Evolutionary conservation across 2,113 vertebrate species (phyloP).

Genomic region (Cyprinus carpio): DNA sequence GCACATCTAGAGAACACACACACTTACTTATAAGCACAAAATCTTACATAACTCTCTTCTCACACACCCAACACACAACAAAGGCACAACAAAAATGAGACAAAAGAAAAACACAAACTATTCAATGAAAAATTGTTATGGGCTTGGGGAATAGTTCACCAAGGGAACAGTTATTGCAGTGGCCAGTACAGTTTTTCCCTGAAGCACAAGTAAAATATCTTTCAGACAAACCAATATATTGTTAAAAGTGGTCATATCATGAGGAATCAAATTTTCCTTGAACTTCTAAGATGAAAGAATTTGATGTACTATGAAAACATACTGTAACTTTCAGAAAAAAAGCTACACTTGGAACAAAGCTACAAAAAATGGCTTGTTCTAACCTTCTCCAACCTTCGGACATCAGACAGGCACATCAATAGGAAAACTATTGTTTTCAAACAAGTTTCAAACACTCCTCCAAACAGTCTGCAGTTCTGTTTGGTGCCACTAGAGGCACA

Average conservation of each 20-base stretch:
- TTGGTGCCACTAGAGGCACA: background rate
- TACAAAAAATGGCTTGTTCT: background rate
- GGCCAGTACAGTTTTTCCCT: constrained; percentile 12
- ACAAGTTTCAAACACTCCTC: background rate
- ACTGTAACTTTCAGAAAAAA: background rate
- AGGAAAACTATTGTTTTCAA: background rate
- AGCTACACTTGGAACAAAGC: background rate
- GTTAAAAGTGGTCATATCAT: background rate
- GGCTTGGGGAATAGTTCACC: constrained; percentile 15
- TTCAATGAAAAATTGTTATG: constrained; percentile 26
- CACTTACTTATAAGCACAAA: background rate
- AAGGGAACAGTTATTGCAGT: constrained; percentile 28
- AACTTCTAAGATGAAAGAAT: background rate
- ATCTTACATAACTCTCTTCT: too few species aligned
- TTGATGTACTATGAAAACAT: constrained; percentile 10
- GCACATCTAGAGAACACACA: constrained; percentile 81
- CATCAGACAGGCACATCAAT: background rate
- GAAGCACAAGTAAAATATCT: background rate
- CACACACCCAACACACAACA: too few species aligned
- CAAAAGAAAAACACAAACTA: constrained; percentile 28
- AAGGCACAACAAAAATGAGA: constrained; percentile 9
- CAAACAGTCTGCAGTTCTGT: background rate
- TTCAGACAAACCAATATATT: constrained; percentile 15
- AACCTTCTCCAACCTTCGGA: background rate
- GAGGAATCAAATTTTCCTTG: constrained; percentile 1